Evolutionary conservation across 2,797 vertebrate genomes (phyloP), one percentile per base, ranked within the genome.

Genomic region (Acanthiza pusilla): DNA sequence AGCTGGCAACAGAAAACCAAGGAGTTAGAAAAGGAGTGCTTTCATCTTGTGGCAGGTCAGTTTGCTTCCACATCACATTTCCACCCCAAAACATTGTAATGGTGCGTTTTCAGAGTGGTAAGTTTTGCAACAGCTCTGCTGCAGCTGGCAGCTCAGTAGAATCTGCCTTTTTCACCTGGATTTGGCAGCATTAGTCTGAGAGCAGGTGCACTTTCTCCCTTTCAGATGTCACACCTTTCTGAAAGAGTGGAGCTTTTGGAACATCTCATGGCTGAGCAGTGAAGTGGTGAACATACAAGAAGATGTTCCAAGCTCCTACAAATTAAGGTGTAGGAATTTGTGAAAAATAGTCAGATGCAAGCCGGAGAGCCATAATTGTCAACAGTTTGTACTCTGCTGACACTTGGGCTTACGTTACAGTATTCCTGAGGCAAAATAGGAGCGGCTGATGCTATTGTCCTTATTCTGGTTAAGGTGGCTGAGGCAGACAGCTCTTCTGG

Each of bases 111-210:
- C 77, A 60, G 27, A 73, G 36, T 21, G 36, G 32, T 40, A 29
- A 5, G 38, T 89, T 96, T 73, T 36, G 51, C 61, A 66, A 86
- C 40, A 36, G 29, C 51, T 72, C 55, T 40, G 55, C 68, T 81
- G 68, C 48, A 32, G 29, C 66, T 86, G 86, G 51, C 20, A 73
- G 17, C 79, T 75, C 21, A 3, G 18, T 43, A 79, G 81, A 87
- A 91, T 84, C 78, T 61, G 47, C 61, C 73, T 81, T 97, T 93
- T 94, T 38, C 54, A 65, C 34, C 43, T 53, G 61, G 88, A 61
- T 85, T 83, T 86, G 34, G 19, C 23, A 67, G 14, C 22, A 25
- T 50, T 45, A 74, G 12, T 51, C 43, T 57, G 54, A 81, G 45
- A 55, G 16, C 29, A 13, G 5, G 9, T 20, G 2, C 10, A 29